Base-by-base conservation (phyloP, 1,140 invertebrate species). In the Pentalonia nigronervosa region DNA sequence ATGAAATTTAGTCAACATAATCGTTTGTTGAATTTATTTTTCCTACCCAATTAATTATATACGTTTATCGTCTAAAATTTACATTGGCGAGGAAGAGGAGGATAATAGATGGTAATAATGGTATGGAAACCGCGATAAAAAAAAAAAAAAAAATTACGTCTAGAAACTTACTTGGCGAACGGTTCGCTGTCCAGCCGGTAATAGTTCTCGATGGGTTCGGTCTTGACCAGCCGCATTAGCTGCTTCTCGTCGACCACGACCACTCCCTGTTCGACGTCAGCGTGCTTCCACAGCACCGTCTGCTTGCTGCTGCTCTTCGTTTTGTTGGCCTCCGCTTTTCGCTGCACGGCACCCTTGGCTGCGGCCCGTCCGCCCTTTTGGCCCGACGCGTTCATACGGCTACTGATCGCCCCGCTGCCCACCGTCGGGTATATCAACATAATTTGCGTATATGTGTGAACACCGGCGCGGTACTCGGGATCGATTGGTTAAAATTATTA, bases 91-190 rank as follows among this genome's bases (percentile, higher is more conserved):
- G 20, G 4, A 53, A 53, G 23, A 53, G 50, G 50, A 53, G n/a
- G n/a, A n/a, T n/a, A n/a, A 53, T 41, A 41, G 21, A 2, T 50
- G 48, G 14, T 14, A 53, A 53, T 21, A 53, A 23, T n/a, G n/a
- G n/a, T 20, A 53, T 53, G 1, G 21, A 6, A 2, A 53, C 3
- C 50, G 50, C 41, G 4, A 41, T 4, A 41, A 41, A 2, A 41
- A 2, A 4, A 41, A 41, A 2, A 41, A 41, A 17, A n/a, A 20
- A 34, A n/a, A n/a, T 7, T 84, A 45, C 8, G 23, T 41, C 3
- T 45, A 84, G 11, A 84, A 84, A 95, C 95, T 95, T 92, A 95
- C 95, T 94, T 95, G 89, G 95, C 95, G 93, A 95, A 95, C 25
- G 95, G 95, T 47, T 94, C 94, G 83, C 94, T 95, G 53, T 95